These are phyloP conservation scores for Machimus rusticus DNA, from an alignment of 2,888 invertebrate species.

Conservation along the genomic window DNA sequence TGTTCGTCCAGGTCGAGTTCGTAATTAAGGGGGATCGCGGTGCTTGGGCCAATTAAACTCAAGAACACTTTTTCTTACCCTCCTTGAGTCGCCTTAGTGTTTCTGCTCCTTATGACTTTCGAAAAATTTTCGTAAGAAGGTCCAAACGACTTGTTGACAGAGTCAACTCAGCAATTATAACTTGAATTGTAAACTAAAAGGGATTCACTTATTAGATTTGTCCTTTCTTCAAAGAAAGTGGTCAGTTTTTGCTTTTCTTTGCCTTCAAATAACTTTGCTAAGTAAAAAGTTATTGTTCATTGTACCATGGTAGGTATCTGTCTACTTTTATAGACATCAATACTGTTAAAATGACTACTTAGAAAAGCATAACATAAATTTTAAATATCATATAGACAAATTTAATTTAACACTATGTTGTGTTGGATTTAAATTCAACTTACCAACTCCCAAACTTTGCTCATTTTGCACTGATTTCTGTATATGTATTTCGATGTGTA, in stretches of 20 bases:
- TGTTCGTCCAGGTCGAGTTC: neutral
- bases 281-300: neutral
- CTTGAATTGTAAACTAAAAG: neutral
- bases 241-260: neutral
- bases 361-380: too few relatives aligned
- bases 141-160: neutral
- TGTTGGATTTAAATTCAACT: too few relatives aligned
- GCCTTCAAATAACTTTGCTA: neutral
- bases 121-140: neutral
- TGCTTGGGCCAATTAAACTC: neutral
- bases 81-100: neutral
- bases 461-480: too few relatives aligned
- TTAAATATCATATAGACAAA: too few relatives aligned
- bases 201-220: neutral
- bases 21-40: neutral
- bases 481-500: too few relatives aligned
- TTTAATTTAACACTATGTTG: too few relatives aligned
- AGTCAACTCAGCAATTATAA: neutral
- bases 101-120: neutral
- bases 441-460: too few relatives aligned
- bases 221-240: neutral
- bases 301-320: neutral
- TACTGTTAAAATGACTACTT: too few relatives aligned
- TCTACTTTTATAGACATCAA: neutral
- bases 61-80: neutral